Conservation (phyloP, 2,113 vertebrate species). For the Ahaetulla prasina region DNA sequence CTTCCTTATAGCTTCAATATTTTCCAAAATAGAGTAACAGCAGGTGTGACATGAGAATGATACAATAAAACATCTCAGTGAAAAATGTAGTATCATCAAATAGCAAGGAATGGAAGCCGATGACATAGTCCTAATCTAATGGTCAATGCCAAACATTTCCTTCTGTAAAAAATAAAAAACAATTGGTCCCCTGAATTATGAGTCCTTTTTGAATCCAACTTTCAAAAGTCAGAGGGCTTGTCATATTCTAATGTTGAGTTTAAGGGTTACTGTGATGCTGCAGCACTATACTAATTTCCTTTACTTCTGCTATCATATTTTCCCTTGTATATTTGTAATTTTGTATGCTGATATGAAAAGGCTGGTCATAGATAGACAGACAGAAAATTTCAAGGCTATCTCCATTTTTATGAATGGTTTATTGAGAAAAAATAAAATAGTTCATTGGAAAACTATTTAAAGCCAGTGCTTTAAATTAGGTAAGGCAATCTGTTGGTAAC, state of each 20-base stretch:
- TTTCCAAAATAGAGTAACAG: background rate
- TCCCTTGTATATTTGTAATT: background rate
- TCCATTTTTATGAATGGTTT: conserved; percentile 8
- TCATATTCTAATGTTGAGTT: background rate
- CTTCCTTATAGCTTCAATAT: background rate
- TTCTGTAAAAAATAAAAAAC: background rate
- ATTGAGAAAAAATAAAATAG: background rate
- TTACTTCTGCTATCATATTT: background rate
- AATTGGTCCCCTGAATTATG: background rate
- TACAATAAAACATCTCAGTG: background rate
- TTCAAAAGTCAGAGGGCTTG: background rate
- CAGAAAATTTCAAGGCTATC: background rate
- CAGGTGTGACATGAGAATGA: background rate
- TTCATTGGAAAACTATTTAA: background rate
- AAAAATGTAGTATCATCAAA: background rate
- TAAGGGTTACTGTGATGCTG: background rate
- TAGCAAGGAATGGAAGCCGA: background rate
- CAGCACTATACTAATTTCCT: background rate
- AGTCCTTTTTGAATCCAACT: background rate
- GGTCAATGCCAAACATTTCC: background rate
- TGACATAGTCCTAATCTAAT: background rate
- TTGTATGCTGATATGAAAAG: background rate
- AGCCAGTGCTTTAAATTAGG: background rate
- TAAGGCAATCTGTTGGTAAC: background rate
- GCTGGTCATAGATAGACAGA: background rate